These are phyloP conservation scores for Trialeurodes vaporariorum DNA, from an alignment of 1,140 invertebrate genomes.

Conservation along the genomic window DNA sequence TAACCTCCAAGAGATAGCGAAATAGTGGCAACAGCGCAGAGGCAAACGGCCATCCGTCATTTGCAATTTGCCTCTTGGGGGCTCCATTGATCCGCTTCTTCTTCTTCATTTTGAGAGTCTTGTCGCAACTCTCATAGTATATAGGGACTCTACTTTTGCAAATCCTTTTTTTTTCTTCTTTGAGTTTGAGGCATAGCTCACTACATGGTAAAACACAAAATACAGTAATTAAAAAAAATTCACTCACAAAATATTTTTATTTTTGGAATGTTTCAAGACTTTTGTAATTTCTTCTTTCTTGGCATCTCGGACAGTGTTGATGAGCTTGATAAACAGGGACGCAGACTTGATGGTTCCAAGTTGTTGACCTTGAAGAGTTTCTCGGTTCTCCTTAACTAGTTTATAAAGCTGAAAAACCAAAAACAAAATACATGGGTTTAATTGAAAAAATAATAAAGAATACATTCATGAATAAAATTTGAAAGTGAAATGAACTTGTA, in stretches of 20 bases:
- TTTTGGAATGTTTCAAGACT: constrained; percentile 43
- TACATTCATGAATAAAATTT: too few species aligned
- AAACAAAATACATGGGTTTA: neutral
- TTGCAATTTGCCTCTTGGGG: too few species aligned
- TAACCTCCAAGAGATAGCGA: too few species aligned
- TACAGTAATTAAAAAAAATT: too few species aligned
- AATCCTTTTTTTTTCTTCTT: neutral
- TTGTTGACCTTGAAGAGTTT: constrained; percentile 38
- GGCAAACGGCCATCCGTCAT: too few species aligned
- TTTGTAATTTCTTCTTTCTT: constrained; percentile 45
- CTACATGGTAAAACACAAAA: too few species aligned
- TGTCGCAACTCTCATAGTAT: too few species aligned
- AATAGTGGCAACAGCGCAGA: too few species aligned
- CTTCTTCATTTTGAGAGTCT: too few species aligned
- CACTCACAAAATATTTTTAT: constrained; percentile 41
- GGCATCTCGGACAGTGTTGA: constrained; percentile 44
- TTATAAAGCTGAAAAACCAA: constrained; percentile 36
- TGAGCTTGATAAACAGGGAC: constrained; percentile 45
- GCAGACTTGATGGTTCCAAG: constrained; percentile 51
- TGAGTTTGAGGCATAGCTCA: neutral
- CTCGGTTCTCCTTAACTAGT: constrained; percentile 41
- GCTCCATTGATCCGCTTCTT: too few species aligned
- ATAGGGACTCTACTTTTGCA: neutral
- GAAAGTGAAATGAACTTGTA: too few species aligned
- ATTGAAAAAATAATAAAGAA: constrained; percentile 7